phyloP scores from a whole-genome alignment of 2,113 vertebrate genomes.

The Pongo pygmaeus region DNA sequence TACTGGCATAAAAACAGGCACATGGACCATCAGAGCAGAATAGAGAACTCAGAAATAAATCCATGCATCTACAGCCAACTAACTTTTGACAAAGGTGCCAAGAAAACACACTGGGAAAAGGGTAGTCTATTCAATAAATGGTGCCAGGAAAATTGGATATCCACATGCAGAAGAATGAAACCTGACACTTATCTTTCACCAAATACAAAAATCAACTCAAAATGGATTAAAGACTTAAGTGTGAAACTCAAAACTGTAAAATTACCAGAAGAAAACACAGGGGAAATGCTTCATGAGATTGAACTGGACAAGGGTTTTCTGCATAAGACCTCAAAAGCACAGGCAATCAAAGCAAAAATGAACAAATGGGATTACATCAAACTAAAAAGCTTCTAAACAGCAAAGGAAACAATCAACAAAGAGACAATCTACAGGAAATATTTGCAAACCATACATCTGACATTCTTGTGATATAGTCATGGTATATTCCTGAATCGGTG shows the following conservation, averaged over 20 bases:
- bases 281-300: neutral
- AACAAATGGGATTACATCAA: neutral
- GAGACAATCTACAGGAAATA: neutral
- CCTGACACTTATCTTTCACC: neutral
- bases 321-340: neutral
- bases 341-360: neutral
- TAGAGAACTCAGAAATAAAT: neutral
- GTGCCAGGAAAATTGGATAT: neutral
- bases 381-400: neutral
- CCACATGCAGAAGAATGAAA: neutral
- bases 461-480: neutral
- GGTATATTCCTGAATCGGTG: too few relatives aligned
- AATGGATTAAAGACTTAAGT: neutral
- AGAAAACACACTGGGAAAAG: neutral
- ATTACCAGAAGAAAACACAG: neutral
- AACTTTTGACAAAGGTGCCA: neutral
- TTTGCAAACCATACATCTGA: neutral
- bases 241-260: neutral
- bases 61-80: neutral
- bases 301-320: neutral
- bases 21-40: neutral
- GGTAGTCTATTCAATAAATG: neutral
- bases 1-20: neutral
- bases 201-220: neutral
- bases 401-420: neutral